Percentiles rank a stretch among this genome's conserved stretches.
phyloP scores from a whole-genome alignment of 2,888 invertebrate genomes.

The Oasisia sp. region DNA sequence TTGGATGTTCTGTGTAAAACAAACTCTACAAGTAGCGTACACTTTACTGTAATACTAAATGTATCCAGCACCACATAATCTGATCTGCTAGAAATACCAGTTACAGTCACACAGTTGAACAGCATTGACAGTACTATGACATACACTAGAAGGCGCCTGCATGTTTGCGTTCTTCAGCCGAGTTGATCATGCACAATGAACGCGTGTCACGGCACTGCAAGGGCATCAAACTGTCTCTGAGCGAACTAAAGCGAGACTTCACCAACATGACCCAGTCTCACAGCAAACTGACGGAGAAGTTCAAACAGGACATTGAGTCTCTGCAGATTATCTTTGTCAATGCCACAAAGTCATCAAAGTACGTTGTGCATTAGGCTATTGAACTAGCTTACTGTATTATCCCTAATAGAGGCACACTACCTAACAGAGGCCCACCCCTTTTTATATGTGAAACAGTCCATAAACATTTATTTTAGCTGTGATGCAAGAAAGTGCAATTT shows the following conservation, averaged over 20 bases:
- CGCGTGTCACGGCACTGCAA: constrained; percentile 62
- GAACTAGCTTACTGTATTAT: too few relatives aligned
- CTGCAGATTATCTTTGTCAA: constrained; percentile 62
- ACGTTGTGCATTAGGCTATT: neutral
- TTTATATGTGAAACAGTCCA: too few relatives aligned
- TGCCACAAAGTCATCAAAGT: constrained; percentile 62
- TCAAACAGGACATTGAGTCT: constrained; percentile 58
- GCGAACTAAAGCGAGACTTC: constrained; percentile 57
- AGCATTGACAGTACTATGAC: neutral
- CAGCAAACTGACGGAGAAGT: constrained; percentile 56
- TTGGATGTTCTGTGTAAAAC: too few relatives aligned
- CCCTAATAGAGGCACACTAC: too few relatives aligned
- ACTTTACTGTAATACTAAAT: neutral
- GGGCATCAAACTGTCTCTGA: constrained; percentile 61
- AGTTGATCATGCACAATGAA: constrained; percentile 64
- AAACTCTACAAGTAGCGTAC: neutral
- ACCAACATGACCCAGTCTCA: constrained; percentile 58
- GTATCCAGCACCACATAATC: neutral
- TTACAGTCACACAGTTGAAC: neutral
- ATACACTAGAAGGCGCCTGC: neutral
- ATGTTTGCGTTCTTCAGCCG: constrained; percentile 50
- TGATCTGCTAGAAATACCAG: neutral
- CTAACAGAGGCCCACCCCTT: too few relatives aligned
- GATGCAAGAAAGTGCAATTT: too few relatives aligned
- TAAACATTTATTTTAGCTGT: too few relatives aligned